These are phyloP conservation scores for Lepidocyrtinus sp. DNA, from an alignment of 2,888 invertebrate genomes.

Conservation along the genomic window DNA sequence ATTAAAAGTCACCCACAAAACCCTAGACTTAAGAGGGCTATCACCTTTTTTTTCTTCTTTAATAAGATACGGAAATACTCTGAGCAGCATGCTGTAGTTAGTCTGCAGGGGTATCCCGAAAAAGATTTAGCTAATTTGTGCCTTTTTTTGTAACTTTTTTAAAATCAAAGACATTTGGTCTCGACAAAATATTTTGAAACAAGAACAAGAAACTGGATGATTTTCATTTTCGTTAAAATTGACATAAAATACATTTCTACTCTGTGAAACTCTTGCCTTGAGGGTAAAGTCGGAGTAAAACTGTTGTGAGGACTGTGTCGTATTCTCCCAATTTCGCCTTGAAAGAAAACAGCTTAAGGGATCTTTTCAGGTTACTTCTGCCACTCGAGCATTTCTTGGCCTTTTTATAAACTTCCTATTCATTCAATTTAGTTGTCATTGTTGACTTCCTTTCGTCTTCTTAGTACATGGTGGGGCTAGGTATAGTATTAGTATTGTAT, in stretches of 20 bases:
- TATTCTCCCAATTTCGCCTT: neutral
- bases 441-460: conserved; percentile 4
- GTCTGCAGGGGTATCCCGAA: too few relatives aligned
- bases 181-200: too few relatives aligned
- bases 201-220: too few relatives aligned
- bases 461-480: too few relatives aligned
- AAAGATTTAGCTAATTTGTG: too few relatives aligned
- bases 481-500: too few relatives aligned
- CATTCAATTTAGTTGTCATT: conserved; percentile 14
- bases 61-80: neutral
- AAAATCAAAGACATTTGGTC: too few relatives aligned
- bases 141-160: too few relatives aligned
- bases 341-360: conserved; percentile 39
- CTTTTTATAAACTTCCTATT: conserved; percentile 4
- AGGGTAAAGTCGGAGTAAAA: neutral
- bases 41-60: neutral
- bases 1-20: too few relatives aligned
- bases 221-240: too few relatives aligned
- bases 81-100: neutral
- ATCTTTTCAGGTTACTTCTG: conserved; percentile 21
- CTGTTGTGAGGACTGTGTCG: neutral
- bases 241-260: neutral
- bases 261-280: neutral
- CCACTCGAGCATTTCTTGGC: conserved; percentile 11
- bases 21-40: too few relatives aligned